Conservation (phyloP, 2,888 invertebrate species). For the Drosophila differens region DNA sequence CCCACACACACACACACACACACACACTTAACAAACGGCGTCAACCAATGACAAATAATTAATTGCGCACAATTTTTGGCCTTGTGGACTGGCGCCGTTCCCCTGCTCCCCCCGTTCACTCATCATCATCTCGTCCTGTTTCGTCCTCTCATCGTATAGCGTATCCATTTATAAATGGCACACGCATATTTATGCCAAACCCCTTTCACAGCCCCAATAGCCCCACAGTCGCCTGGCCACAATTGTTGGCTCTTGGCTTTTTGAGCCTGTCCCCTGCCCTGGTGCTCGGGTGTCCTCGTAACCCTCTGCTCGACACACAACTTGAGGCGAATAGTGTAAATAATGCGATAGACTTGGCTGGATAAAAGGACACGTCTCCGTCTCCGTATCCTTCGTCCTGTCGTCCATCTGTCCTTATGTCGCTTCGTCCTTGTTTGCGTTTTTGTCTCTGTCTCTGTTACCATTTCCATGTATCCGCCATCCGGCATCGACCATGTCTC, state of each 20-base stretch:
- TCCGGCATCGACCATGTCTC: conserved; percentile 36
- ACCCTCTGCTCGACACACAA: conserved; percentile 46
- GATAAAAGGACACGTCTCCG: conserved; percentile 41
- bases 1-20: background rate
- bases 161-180: conserved; percentile 73
- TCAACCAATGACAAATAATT: conserved; percentile 76
- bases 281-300: background rate
- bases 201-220: conserved; percentile 22
- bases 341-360: conserved; percentile 74
- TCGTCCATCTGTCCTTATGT: background rate
- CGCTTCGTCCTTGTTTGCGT: conserved; percentile 7
- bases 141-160: conserved; percentile 29
- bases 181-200: conserved; percentile 58
- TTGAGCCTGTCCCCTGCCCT: conserved; percentile 12
- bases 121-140: conserved; percentile 5
- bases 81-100: conserved; percentile 37
- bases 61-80: conserved; percentile 73
- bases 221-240: conserved; percentile 14
- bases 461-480: conserved; percentile 15
- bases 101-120: background rate
- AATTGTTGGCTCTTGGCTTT: conserved; percentile 46
- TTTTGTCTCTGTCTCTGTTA: background rate
- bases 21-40: conserved; percentile 36
- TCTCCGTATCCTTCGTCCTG: conserved; percentile 1
- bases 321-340: conserved; percentile 78